These are phyloP conservation scores for Serrognathus titanus DNA, from an alignment of 2,888 invertebrate genomes.

Conservation along the genomic window DNA sequence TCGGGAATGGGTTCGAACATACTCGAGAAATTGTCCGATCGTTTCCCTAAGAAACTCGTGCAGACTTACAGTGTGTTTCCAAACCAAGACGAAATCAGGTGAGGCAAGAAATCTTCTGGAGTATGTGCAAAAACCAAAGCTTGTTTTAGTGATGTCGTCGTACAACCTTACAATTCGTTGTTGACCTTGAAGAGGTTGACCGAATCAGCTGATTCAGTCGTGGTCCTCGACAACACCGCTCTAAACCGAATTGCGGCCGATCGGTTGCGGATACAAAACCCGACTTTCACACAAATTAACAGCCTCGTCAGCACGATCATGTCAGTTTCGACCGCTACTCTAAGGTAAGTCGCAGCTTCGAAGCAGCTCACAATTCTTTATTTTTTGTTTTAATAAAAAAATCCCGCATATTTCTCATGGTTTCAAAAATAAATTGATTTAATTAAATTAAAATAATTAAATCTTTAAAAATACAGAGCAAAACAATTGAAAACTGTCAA, in stretches of 20 bases:
- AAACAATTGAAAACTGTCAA: too few species aligned
- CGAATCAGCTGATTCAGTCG: slow-evolving; percentile 94
- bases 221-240: slow-evolving; percentile 96
- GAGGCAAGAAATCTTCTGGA: slow-evolving; percentile 12
- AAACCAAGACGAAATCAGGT: slow-evolving; percentile 92
- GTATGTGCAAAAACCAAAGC: slow-evolving; percentile 6
- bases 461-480: too few species aligned
- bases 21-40: slow-evolving; percentile 81
- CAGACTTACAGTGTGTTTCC: slow-evolving; percentile 99
- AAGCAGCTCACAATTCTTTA: too few species aligned
- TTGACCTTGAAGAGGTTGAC: slow-evolving; percentile 91
- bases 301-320: slow-evolving; percentile 96
- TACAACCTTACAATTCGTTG: slow-evolving; percentile 94
- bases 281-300: slow-evolving; percentile 96
- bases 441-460: too few species aligned
- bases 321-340: slow-evolving; percentile 95
- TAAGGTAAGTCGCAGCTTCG: too few species aligned
- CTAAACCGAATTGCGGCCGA: slow-evolving; percentile 91
- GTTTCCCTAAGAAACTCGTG: slow-evolving; percentile 95
- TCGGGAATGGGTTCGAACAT: slow-evolving; percentile 98
- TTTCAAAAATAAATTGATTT: too few species aligned
- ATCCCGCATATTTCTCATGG: too few species aligned
- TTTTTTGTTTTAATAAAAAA: too few species aligned
- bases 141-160: slow-evolving; percentile 81
- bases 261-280: slow-evolving; percentile 91